Base-by-base conservation (phyloP, 1,140 invertebrate species). In the Mizuhopecten yessoensis region DNA sequence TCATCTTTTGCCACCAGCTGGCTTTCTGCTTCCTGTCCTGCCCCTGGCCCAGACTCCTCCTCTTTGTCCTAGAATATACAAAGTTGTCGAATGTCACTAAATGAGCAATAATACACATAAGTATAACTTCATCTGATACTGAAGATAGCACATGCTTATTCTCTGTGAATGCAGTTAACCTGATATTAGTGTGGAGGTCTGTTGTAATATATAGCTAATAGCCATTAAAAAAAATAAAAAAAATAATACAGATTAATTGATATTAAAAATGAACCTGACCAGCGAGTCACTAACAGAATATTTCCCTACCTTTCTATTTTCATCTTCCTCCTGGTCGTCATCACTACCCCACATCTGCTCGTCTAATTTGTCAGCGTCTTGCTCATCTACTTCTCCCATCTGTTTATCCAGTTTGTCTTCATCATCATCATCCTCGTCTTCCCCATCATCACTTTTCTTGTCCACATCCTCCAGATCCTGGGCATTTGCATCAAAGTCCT, bases 321-420 rank as follows among this genome's bases (percentile, higher is more conserved):
- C 93, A 5, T 98, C 97, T 34, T 98, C 97, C 34, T 98, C 94
- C 33, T 97, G 97, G 57, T 98, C 97, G 89, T 97, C 96, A 95
- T 97, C 97, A 88, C 97, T 97, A 29, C 98, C 98, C 99, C 99
- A 99, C 94, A 99, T 98, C 97, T 99, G 97, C 93, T 97, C 95
- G 93, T 96, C 96, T 23, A 98, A 97, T 96, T 98, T 98, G 88
- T 99, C 98, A 36, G 98, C 98, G 13, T 97, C 98, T 13, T 94
- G 89, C 11, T 98, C 97, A 94, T 98, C 98, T 10, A 98, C 98
- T 91, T 99, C 98, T n/a, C 98, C 99, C 98, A 99, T 99, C 97
- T 99, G 97, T 96, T 99, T 99, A 91, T 99, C 99, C 0, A 98
- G 96, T 93, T 99, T 96, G 34, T 96, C 93, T 15, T 96, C 95